Evolutionary conservation across 2,797 vertebrate genomes (phyloP), one percentile per base, ranked within the genome.

Genomic region (Phyllotis vaccarum): DNA sequence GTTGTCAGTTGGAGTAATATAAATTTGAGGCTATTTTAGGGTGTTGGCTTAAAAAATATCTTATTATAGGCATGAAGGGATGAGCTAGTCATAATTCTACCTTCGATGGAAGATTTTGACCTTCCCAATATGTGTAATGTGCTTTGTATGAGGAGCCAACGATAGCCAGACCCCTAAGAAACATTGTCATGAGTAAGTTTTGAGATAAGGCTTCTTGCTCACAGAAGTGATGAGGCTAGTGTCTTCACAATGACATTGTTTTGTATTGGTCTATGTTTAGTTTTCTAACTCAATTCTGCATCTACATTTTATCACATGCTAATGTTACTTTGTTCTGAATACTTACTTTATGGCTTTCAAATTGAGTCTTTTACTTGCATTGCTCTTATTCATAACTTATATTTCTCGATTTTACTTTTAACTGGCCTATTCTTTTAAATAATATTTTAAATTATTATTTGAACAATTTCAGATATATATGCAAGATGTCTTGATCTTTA

Each of bases 291-390:
- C 5, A 81, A 22, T 68, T 83, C 19, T 90, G 8, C 0, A 52
- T 58, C 49, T 14, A 19, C 4, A 16, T n/a, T 85, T 66, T 66
- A 22, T 49, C 24, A 31, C 34, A 70, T 31, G 9, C 6, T 40
- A 29, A 72, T 27, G 56, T 12, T 2, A 19, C 49, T 56, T 87
- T 87, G 56, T 56, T 70, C 70, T 74, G 68, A 88, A 40, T 9
- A 49, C 24, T 66, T 9, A 49, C 24, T 66, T 58, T 60, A 31
- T 29, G 70, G 17, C 29, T 91, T 95, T 88, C 31, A 95, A 93
- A 80, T 86, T 93, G 21, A 89, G 1, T 64, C 21, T 93, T 95
- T 91, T 22, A 78, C 5, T 92, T 94, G 46, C 9, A 49, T 49
- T 49, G 89, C 86, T 90, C 16, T 70, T 92, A 78, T 88, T 60